These are phyloP conservation scores for Passerculus sandwichensis DNA, from an alignment of 2,797 vertebrate species.

Conservation along the genomic window DNA sequence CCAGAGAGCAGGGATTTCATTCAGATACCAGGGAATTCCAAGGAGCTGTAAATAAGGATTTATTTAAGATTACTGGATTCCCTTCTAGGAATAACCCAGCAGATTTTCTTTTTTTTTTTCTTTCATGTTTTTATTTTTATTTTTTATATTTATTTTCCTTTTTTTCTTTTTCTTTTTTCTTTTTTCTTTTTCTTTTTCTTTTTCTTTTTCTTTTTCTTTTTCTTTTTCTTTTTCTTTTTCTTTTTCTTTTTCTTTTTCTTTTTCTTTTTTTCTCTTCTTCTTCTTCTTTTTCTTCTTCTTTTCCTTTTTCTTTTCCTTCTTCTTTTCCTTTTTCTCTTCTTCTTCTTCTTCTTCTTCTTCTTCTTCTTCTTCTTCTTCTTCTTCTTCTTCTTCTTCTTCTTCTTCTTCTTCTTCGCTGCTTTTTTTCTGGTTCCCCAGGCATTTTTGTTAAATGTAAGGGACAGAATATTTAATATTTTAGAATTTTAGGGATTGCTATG, in stretches of 20 bases:
- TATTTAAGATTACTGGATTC: neutral
- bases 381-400: no score
- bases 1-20: neutral
- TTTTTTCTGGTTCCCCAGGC: neutral
- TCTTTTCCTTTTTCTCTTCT: neutral
- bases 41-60: neutral
- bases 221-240: no score
- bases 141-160: no score
- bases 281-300: neutral
- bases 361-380: no score
- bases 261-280: no score
- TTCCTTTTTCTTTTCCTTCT: neutral
- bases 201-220: no score
- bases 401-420: neutral
- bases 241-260: no score
- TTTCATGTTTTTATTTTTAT: no score
- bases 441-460: neutral
- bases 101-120: no score
- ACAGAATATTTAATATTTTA: neutral
- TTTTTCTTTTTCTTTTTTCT: no score
- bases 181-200: neutral
- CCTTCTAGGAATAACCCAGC: neutral
- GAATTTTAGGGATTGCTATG: neutral
- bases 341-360: no score
- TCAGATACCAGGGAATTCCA: neutral